Evolutionary conservation across 2,888 invertebrate species (phyloP).

Genomic region (Cylindroiulus punctatus): DNA sequence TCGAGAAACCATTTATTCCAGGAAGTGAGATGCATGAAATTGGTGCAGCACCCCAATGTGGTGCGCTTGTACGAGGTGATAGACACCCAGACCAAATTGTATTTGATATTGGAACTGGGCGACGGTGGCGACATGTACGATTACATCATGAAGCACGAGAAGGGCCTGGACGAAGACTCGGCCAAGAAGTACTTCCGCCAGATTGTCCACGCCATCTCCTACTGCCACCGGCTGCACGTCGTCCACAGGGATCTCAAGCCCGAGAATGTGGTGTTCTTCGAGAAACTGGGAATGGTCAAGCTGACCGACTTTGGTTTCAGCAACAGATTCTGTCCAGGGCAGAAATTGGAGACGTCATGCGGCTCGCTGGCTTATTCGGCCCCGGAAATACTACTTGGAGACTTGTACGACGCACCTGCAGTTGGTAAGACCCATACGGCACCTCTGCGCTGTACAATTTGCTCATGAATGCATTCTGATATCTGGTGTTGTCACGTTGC

Average conservation of each 20-base stretch:
- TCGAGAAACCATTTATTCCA: slow-evolving; percentile 96
- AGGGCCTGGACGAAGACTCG: slow-evolving; percentile 74
- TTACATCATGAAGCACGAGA: slow-evolving; percentile 95
- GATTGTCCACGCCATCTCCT: slow-evolving; percentile 95
- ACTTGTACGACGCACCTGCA: slow-evolving; percentile 98
- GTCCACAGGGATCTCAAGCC: slow-evolving; percentile 96
- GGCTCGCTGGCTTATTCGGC: slow-evolving; percentile 99
- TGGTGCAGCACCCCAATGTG: slow-evolving; percentile 99
- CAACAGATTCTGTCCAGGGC: slow-evolving; percentile 91
- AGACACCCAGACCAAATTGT: slow-evolving; percentile 97
- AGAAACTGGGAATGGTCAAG: slow-evolving; percentile 95
- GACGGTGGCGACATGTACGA: slow-evolving; percentile 99
- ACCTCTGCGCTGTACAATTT: too few species aligned
- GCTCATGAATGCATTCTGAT: too few species aligned
- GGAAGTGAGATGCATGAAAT: slow-evolving; percentile 86
- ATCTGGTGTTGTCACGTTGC: too few species aligned
- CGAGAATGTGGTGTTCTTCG: slow-evolving; percentile 99
- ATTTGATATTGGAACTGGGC: slow-evolving; percentile 95
- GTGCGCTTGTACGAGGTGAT: slow-evolving; percentile 98
- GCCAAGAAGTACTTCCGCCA: slow-evolving; percentile 88
- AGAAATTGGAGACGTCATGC: slow-evolving; percentile 96
- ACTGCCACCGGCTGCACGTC: slow-evolving; percentile 93
- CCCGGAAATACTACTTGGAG: slow-evolving; percentile 97
- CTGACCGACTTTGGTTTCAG: slow-evolving; percentile 98
- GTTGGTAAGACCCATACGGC: slow-evolving; percentile 75